Percentiles rank a stretch among this genome's conserved stretches.
phyloP scores from a whole-genome alignment of 2,113 vertebrate species.

The Ellobius talpinus region DNA sequence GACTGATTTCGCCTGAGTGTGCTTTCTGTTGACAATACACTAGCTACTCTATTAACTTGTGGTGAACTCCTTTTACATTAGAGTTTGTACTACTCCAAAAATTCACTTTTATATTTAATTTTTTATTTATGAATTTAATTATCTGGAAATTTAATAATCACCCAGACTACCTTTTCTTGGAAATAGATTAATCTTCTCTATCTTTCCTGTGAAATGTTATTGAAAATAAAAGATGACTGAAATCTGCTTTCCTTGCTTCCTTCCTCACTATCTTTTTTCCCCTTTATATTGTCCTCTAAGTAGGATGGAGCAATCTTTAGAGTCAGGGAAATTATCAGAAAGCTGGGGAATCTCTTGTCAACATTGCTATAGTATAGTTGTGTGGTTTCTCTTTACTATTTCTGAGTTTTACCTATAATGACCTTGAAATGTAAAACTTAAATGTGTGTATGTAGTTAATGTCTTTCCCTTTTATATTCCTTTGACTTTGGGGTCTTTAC shows the following conservation, averaged over 20 bases:
- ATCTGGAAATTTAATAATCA: neutral
- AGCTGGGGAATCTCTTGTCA: neutral
- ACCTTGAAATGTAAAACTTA: neutral
- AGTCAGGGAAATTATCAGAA: neutral
- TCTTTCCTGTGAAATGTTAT: neutral
- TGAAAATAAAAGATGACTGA: neutral
- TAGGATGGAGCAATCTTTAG: neutral
- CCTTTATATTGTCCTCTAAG: neutral
- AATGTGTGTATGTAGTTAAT: neutral
- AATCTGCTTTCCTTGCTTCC: neutral
- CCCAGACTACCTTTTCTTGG: neutral
- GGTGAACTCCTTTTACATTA: neutral
- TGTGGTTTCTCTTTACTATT: neutral
- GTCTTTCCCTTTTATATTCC: neutral
- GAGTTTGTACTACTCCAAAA: neutral
- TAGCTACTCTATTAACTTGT: too few relatives aligned
- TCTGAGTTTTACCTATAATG: neutral
- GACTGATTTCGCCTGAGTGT: too few relatives aligned
- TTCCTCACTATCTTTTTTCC: neutral
- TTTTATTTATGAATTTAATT: neutral
- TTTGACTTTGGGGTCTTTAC: neutral
- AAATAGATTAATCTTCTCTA: neutral
- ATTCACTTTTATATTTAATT: neutral
- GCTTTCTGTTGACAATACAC: too few relatives aligned
- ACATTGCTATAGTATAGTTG: neutral